These are phyloP conservation scores for Falcunculus frontatus DNA, from an alignment of 2,113 vertebrate genomes.

Conservation along the genomic window DNA sequence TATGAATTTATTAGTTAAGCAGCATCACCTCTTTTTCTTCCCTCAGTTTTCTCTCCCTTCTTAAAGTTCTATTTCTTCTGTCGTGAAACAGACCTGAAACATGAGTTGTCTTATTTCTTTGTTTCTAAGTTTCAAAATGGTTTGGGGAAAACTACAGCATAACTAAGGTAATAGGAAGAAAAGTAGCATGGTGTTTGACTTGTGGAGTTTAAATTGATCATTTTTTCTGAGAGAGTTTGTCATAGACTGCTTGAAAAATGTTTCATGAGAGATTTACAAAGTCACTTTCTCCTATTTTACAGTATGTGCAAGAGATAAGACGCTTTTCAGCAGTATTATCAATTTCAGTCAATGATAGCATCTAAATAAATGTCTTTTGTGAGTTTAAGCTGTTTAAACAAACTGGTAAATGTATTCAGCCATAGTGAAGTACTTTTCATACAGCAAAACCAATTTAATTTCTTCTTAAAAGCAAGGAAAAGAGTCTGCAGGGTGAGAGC, in stretches of 20 bases:
- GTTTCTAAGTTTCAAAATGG: not conserved
- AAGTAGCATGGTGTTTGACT: not conserved
- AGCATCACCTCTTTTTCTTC: not conserved
- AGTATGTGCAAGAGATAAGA: not conserved
- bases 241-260: not conserved
- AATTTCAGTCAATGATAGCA: not conserved
- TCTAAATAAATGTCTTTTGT: not conserved
- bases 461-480: not conserved
- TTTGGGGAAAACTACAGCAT: not conserved
- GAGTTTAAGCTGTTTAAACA: not conserved
- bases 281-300: not conserved
- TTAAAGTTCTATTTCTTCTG: not conserved
- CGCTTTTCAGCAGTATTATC: not conserved
- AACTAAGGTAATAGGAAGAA: not conserved
- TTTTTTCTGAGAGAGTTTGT: not conserved
- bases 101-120: not conserved
- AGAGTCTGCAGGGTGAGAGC: not conserved
- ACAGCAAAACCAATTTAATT: not conserved
- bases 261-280: not conserved
- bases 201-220: not conserved
- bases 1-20: slow-evolving; percentile 26
- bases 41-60: not conserved
- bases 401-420: not conserved
- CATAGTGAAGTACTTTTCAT: not conserved
- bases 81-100: not conserved